phyloP scores from a whole-genome alignment of 2,113 vertebrate genomes.

The Albula glossodonta region DNA sequence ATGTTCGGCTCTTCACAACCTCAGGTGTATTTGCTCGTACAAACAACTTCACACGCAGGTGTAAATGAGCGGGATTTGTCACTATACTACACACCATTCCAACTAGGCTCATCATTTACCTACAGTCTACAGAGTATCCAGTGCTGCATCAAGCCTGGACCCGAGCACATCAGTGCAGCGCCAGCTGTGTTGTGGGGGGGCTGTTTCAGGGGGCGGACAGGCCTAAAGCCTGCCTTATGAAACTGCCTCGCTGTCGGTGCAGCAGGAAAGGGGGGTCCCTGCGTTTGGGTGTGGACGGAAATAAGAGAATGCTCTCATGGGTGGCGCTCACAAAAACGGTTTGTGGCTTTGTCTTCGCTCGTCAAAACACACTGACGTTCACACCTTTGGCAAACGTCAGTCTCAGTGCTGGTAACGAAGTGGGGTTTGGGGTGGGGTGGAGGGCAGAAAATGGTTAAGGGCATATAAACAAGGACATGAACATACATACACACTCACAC shows the following conservation, averaged over 20 bases:
- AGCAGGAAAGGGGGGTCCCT: not conserved
- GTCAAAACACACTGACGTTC: not conserved
- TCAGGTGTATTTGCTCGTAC: too few relatives aligned
- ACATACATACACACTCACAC: not conserved
- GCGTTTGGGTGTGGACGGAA: not conserved
- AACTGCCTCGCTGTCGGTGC: not conserved
- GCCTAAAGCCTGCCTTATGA: too few relatives aligned
- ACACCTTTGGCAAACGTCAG: not conserved
- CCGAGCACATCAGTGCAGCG: too few relatives aligned
- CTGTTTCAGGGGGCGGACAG: not conserved
- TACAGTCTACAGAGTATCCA: too few relatives aligned
- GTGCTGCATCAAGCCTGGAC: too few relatives aligned
- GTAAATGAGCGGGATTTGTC: too few relatives aligned
- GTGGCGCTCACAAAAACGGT: not conserved
- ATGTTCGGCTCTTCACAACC: too few relatives aligned
- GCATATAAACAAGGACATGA: conserved; percentile 11
- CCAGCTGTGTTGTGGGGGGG: not conserved
- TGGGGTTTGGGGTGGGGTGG: not conserved
- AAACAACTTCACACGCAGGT: too few relatives aligned
- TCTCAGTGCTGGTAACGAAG: not conserved
- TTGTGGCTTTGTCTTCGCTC: not conserved
- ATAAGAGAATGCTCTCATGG: not conserved
- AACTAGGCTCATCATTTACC: too few relatives aligned
- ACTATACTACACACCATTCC: too few relatives aligned
- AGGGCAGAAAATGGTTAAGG: conserved; percentile 10